These are phyloP conservation scores for Pinctada fucata DNA, from an alignment of 2,888 invertebrate genomes.

Conservation along the genomic window DNA sequence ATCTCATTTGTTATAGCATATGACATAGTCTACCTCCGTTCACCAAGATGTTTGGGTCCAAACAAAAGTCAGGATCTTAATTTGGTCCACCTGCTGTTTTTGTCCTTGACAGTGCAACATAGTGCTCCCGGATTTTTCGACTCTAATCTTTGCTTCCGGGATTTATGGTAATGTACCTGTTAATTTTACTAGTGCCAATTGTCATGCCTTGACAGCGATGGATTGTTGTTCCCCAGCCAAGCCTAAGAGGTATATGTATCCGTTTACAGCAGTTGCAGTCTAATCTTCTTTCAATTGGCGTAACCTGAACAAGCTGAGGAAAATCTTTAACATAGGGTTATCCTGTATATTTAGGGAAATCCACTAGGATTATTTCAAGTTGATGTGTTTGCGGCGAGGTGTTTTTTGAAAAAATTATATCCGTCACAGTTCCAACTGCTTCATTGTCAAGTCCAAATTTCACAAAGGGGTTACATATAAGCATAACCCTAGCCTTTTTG, in stretches of 20 bases:
- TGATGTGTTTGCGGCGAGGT: too few species aligned
- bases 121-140: conserved; percentile 45
- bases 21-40: conserved; percentile 45
- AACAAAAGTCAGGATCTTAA: conserved; percentile 44
- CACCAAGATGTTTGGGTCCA: conserved; percentile 42
- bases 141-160: conserved; percentile 45
- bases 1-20: too few species aligned
- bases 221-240: conserved; percentile 51
- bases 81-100: conserved; percentile 37
- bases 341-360: too few species aligned
- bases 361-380: too few species aligned
- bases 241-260: conserved; percentile 42
- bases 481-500: too few species aligned
- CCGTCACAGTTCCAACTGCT: too few species aligned
- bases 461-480: too few species aligned
- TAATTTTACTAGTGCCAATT: conserved; percentile 39
- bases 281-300: conserved; percentile 15
- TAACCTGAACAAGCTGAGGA: conserved; percentile 19
- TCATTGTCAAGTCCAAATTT: too few species aligned
- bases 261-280: conserved; percentile 29
- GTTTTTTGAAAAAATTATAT: too few species aligned
- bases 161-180: conserved; percentile 31
- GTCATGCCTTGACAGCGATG: conserved; percentile 53
- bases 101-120: conserved; percentile 47
- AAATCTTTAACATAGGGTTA: too few species aligned